phyloP scores from a whole-genome alignment of 1,140 invertebrate species.

The Goniozus legneri region DNA sequence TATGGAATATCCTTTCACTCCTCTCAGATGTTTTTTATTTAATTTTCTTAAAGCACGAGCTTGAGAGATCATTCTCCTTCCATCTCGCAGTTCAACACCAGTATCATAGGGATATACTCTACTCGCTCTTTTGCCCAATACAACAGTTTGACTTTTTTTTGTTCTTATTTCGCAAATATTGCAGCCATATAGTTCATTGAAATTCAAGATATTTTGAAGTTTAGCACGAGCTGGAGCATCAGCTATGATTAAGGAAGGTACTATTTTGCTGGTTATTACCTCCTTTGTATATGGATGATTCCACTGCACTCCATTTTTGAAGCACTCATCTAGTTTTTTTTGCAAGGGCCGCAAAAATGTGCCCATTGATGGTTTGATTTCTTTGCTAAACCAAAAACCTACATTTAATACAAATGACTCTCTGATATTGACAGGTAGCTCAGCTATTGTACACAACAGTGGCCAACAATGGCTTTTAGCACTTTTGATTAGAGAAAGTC shows the following conservation, averaged over 20 bases:
- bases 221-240: constrained; percentile 13
- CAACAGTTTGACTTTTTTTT: no score
- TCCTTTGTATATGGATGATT: constrained; percentile 3
- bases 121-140: no score
- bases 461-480: constrained; percentile 16
- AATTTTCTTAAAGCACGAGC: no score
- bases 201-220: constrained; percentile 12
- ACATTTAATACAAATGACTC: background rate
- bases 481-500: constrained; percentile 16
- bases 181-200: constrained; percentile 9
- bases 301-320: constrained; percentile 8
- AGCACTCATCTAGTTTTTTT: constrained; percentile 7
- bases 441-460: constrained; percentile 15
- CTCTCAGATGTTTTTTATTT: no score
- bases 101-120: no score
- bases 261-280: constrained; percentile 1
- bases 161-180: no score
- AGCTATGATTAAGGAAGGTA: constrained; percentile 10
- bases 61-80: no score
- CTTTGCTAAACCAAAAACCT: background rate
- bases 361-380: constrained; percentile 9
- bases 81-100: no score
- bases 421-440: constrained; percentile 11
- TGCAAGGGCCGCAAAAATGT: constrained; percentile 8
- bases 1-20: constrained; percentile 8